These are phyloP conservation scores for Aporophyla nigra DNA, from an alignment of 2,888 invertebrate species.

Conservation along the genomic window DNA sequence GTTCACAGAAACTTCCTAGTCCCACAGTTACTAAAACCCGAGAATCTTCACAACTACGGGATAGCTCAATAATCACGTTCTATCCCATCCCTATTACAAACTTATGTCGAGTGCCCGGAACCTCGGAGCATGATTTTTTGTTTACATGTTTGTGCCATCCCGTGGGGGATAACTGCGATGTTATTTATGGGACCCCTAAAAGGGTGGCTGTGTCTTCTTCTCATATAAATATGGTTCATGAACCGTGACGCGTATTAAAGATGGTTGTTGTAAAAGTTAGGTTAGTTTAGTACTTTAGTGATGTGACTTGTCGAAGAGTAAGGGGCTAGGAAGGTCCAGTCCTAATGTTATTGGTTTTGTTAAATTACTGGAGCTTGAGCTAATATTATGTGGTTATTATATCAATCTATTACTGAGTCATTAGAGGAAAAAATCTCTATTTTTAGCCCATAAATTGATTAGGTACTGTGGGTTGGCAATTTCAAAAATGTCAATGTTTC, in stretches of 20 bases:
- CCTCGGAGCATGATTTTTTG: constrained; percentile 66
- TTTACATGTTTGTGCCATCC: constrained; percentile 65
- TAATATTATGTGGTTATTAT: not conserved
- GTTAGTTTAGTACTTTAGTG: not conserved
- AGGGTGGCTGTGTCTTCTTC: constrained; percentile 62
- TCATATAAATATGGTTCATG: constrained; percentile 62
- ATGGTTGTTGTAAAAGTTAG: constrained; percentile 14
- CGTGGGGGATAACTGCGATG: constrained; percentile 67
- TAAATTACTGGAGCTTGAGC: not conserved
- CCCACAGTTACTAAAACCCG: not conserved
- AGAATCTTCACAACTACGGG: not conserved
- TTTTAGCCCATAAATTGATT: not conserved
- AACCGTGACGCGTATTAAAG: constrained; percentile 41
- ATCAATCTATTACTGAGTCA: not conserved
- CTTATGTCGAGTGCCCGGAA: constrained; percentile 73
- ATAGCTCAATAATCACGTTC: not conserved
- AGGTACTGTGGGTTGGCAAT: not conserved
- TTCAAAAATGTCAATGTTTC: not conserved
- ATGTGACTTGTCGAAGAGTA: not conserved
- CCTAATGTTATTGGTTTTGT: not conserved
- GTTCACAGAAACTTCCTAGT: too few species aligned
- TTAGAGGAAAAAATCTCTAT: not conserved
- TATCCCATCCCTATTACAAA: constrained; percentile 72
- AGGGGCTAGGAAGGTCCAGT: not conserved
- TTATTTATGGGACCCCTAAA: constrained; percentile 69